Evolutionary conservation across 1,140 invertebrate genomes (phyloP).

Genomic region (Bombus affinis): DNA sequence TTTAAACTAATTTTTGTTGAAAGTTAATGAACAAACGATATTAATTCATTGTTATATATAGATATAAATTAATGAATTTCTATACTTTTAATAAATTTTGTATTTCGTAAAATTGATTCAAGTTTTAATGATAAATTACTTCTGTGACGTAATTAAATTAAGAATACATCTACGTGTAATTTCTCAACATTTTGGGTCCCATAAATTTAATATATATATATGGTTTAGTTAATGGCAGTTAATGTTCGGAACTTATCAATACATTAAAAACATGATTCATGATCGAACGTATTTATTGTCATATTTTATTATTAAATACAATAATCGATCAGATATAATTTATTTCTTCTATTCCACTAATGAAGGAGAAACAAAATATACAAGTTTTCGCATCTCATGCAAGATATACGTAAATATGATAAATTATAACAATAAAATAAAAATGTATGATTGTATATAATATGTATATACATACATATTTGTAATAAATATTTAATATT

Average conservation of each 20-base stretch:
- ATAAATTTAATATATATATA: not conserved
- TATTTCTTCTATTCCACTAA: not conserved
- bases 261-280: not conserved
- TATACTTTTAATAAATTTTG: not conserved
- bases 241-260: not conserved
- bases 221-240: too few relatives aligned
- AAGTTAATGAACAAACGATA: not conserved
- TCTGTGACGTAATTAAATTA: too few relatives aligned
- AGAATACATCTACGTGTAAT: not conserved
- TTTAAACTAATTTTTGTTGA: not conserved
- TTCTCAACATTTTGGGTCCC: not conserved
- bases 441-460: not conserved
- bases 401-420: not conserved
- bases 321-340: not conserved
- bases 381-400: not conserved
- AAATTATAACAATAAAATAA: not conserved
- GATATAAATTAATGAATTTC: not conserved
- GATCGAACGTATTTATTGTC: not conserved
- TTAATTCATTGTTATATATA: not conserved
- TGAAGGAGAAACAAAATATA: not conserved
- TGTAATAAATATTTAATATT: not conserved
- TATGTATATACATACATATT: conserved; percentile 18
- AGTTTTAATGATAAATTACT: not conserved
- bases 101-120: not conserved
- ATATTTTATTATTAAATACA: not conserved